A percentile compares a stretch with the other conserved stretches of the same genome.
phyloP scores from a whole-genome alignment of 2,888 invertebrate genomes.

The Tanypteryx hageni region DNA sequence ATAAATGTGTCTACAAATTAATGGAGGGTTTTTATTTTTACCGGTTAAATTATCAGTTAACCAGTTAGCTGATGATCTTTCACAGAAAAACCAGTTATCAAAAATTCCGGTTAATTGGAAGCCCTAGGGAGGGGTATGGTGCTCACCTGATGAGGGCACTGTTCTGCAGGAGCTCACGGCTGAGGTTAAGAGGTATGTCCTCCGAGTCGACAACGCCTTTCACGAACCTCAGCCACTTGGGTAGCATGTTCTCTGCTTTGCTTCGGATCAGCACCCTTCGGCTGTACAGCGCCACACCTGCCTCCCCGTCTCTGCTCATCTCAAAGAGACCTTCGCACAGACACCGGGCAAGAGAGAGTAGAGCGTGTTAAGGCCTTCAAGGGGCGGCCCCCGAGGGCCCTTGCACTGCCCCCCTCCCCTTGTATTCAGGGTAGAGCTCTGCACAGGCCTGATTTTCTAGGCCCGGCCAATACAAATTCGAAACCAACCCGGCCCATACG shows the following conservation, averaged over 20 bases:
- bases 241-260: constrained; percentile 92
- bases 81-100: too few relatives aligned
- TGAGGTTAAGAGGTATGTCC: constrained; percentile 98
- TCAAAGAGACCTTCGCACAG: constrained; percentile 85
- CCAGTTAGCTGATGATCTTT: too few relatives aligned
- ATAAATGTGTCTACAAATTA: too few relatives aligned
- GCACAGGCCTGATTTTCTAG: too few relatives aligned
- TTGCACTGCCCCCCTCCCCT: background rate
- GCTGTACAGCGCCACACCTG: constrained; percentile 93
- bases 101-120: too few relatives aligned
- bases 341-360: constrained; percentile 67
- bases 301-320: constrained; percentile 89
- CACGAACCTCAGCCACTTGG: constrained; percentile 96
- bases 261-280: constrained; percentile 95
- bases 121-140: too few relatives aligned
- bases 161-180: constrained; percentile 96
- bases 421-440: too few relatives aligned
- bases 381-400: background rate
- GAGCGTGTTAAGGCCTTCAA: background rate
- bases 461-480: too few relatives aligned
- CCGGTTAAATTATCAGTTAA: too few relatives aligned
- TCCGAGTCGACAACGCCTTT: constrained; percentile 99
- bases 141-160: constrained; percentile 90
- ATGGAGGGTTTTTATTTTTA: too few relatives aligned
- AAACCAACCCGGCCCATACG: too few relatives aligned